Conservation (phyloP, 2,113 vertebrate species). For the Triplophysa rosa region DNA sequence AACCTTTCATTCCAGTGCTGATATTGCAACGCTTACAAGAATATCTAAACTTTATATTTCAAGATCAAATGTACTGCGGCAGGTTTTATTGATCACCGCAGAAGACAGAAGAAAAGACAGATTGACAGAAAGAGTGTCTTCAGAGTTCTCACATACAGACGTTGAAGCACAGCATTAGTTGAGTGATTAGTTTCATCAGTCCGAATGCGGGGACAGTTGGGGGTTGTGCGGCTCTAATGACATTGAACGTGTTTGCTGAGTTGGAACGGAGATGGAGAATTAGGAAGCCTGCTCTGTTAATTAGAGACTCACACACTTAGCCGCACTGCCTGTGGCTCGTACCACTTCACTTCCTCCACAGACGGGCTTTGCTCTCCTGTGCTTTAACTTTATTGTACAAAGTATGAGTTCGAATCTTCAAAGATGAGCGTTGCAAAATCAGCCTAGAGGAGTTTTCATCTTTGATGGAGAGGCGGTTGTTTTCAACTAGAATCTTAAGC, state of each 20-base stretch:
- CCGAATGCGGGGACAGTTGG: constrained; percentile 47
- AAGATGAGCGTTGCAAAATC: not conserved
- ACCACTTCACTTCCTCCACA: not conserved
- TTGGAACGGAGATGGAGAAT: constrained; percentile 57
- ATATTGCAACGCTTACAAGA: not conserved
- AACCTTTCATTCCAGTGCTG: not conserved
- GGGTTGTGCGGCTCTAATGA: constrained; percentile 56
- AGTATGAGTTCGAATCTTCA: not conserved
- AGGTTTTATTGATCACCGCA: no score
- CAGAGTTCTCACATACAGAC: constrained; percentile 21
- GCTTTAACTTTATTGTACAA: not conserved
- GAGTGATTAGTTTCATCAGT: constrained; percentile 63
- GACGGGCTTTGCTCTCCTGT: not conserved
- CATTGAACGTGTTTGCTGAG: constrained; percentile 59
- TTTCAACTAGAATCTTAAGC: not conserved
- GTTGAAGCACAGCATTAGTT: constrained; percentile 49
- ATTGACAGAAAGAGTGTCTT: not conserved
- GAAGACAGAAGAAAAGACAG: not conserved
- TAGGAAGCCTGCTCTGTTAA: constrained; percentile 58
- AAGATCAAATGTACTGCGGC: no score
- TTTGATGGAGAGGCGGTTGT: not conserved
- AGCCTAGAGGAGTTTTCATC: not conserved
- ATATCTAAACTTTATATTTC: not conserved
- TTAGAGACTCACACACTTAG: constrained; percentile 46
- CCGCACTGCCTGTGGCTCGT: not conserved